phyloP scores from a whole-genome alignment of 2,888 invertebrate species.

The Stramonita haemastoma region DNA sequence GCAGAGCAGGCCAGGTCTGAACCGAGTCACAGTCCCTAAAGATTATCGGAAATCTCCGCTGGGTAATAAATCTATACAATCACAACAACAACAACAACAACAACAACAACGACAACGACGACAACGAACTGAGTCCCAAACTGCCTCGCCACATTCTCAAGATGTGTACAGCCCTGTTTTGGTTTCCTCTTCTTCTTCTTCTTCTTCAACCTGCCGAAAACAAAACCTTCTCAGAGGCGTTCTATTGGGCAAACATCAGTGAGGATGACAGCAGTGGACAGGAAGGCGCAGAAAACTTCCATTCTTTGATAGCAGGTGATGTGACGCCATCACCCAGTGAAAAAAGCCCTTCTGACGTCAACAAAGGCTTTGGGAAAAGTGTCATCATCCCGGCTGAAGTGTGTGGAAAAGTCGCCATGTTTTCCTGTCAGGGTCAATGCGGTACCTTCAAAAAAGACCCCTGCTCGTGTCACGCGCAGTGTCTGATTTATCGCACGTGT shows the following conservation, averaged over 20 bases:
- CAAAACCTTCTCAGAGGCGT: not conserved
- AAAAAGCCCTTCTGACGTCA: not conserved
- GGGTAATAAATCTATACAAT: too few relatives aligned
- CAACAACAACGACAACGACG: too few relatives aligned
- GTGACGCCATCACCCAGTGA: not conserved
- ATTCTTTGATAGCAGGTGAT: not conserved
- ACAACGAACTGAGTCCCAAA: too few relatives aligned
- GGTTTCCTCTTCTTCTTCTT: too few relatives aligned
- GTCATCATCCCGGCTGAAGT: not conserved
- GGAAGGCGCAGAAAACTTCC: not conserved
- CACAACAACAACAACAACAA: too few relatives aligned
- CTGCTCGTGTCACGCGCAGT: slow-evolving; percentile 34
- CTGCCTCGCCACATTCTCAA: too few relatives aligned
- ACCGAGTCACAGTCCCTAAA: too few relatives aligned
- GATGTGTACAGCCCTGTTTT: too few relatives aligned
- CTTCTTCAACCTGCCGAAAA: too few relatives aligned
- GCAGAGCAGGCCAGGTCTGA: too few relatives aligned
- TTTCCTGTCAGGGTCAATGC: not conserved
- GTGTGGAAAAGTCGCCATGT: not conserved
- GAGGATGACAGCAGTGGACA: not conserved
- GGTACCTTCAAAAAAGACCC: not conserved
- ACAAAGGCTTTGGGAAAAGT: not conserved
- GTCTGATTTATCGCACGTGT: slow-evolving; percentile 29
- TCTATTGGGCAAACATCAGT: not conserved
- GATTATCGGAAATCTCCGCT: too few relatives aligned